Conservation (phyloP, 2,797 vertebrate species). For the Trachops cirrhosus region DNA sequence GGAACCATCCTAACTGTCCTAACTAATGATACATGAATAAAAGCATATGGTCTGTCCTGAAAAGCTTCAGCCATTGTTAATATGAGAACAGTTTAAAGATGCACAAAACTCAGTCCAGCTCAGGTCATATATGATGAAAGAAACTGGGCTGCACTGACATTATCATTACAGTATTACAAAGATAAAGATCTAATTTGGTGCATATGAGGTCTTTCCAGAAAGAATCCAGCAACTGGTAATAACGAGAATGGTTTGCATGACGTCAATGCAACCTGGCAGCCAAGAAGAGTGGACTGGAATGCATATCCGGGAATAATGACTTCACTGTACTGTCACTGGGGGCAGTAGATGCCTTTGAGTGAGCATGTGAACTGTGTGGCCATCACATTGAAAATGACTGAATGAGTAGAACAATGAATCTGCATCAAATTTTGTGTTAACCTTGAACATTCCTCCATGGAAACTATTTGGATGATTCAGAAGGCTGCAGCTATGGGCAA, state of each 20-base stretch:
- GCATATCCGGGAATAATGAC: background rate
- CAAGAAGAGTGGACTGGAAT: background rate
- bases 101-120: no score
- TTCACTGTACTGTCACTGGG: background rate
- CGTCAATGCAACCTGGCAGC: background rate
- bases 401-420: background rate
- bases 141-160: no score
- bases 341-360: background rate
- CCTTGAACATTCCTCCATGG: background rate
- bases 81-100: no score
- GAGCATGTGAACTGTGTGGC: background rate
- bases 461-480: background rate
- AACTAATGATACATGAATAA: background rate
- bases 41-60: background rate
- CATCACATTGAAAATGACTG: background rate
- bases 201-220: no score
- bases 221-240: no score
- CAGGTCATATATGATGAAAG: no score
- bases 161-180: no score
- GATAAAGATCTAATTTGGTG: no score
- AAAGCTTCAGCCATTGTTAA: no score
- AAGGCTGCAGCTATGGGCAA: background rate
- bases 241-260: background rate
- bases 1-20: background rate
- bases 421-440: background rate